Evolutionary conservation across 2,888 invertebrate species (phyloP).

Genomic region (Bembecia ichneumoniformis): DNA sequence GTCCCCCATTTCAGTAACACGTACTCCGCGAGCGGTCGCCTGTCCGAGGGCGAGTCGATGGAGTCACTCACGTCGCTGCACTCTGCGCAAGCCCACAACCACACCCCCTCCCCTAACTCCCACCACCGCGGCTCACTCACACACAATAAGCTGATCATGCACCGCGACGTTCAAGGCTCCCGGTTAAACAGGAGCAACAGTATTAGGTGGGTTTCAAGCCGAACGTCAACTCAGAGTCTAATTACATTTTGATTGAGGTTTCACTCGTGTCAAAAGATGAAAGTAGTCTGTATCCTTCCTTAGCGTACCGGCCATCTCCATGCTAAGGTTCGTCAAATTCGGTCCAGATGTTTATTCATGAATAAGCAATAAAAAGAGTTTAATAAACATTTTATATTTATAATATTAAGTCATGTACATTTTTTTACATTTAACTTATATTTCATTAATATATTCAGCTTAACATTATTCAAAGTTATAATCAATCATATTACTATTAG

Average conservation of each 20-base stretch:
- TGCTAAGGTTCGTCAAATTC: too few relatives aligned
- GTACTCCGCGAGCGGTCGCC: constrained; percentile 79
- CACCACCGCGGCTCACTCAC: constrained; percentile 78
- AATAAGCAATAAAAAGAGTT: too few relatives aligned
- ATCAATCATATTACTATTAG: too few relatives aligned
- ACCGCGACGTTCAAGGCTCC: constrained; percentile 72
- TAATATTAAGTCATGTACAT: too few relatives aligned
- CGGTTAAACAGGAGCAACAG: constrained; percentile 92
- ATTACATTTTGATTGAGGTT: neutral
- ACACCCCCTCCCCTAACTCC: constrained; percentile 78
- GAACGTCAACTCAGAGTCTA: neutral
- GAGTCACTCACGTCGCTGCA: constrained; percentile 85
- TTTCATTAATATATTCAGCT: too few relatives aligned
- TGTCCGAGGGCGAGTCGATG: constrained; percentile 93
- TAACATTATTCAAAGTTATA: too few relatives aligned
- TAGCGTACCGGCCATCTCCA: too few relatives aligned
- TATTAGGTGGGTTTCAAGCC: constrained; percentile 80
- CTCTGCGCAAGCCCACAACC: constrained; percentile 81
- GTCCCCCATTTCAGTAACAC: constrained; percentile 75
- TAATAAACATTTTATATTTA: too few relatives aligned
- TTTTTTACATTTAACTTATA: too few relatives aligned
- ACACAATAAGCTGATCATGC: constrained; percentile 74
- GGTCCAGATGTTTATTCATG: too few relatives aligned
- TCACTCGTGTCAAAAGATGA: too few relatives aligned
- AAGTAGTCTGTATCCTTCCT: too few relatives aligned